A percentile compares a stretch with the other conserved stretches of the same genome.
These are phyloP conservation scores for Antheraea mylitta DNA, from an alignment of 1,140 invertebrate genomes.

Conservation along the genomic window DNA sequence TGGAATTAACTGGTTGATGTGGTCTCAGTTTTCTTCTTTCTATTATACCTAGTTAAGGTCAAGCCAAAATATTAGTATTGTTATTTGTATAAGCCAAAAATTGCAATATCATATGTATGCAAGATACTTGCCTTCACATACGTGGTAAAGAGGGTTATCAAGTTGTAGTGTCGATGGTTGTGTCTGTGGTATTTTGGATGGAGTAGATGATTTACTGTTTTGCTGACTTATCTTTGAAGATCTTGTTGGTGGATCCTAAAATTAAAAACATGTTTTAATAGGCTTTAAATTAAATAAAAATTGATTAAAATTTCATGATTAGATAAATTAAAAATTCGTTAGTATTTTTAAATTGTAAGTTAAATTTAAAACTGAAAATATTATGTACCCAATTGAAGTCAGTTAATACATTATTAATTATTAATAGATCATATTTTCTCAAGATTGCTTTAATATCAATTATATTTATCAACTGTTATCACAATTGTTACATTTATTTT, in stretches of 20 bases:
- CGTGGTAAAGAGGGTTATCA: conserved; percentile 89
- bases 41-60: conserved; percentile 59
- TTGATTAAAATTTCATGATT: too few relatives aligned
- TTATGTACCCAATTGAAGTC: too few relatives aligned
- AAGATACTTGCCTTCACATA: conserved; percentile 82
- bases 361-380: too few relatives aligned
- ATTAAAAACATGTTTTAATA: background rate
- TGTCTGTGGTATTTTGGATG: conserved; percentile 52
- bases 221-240: conserved; percentile 60
- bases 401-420: too few relatives aligned
- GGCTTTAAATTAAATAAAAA: too few relatives aligned
- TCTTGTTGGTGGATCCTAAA: conserved; percentile 70
- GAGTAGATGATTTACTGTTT: conserved; percentile 69
- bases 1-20: conserved; percentile 73
- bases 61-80: conserved; percentile 45
- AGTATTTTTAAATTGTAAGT: too few relatives aligned
- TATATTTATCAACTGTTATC: too few relatives aligned
- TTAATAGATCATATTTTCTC: too few relatives aligned
- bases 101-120: conserved; percentile 11
- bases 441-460: too few relatives aligned
- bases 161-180: conserved; percentile 79
- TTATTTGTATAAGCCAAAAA: conserved; percentile 40
- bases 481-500: background rate
- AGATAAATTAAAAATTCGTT: too few relatives aligned
- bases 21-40: conserved; percentile 69